Conservation (phyloP, 1,140 invertebrate species). For the Apis florea region DNA sequence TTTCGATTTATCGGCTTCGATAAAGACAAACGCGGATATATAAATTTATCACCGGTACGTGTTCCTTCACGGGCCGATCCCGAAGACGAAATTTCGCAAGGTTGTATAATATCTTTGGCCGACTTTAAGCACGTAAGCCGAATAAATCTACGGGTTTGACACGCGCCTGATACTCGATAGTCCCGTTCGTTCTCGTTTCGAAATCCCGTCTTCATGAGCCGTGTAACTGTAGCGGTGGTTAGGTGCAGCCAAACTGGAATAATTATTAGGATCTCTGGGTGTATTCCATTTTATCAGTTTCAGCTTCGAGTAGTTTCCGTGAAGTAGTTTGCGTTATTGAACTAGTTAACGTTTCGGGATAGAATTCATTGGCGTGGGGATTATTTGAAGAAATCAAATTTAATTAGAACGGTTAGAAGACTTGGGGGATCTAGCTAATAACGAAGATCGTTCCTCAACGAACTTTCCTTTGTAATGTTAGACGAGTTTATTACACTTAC, state of each 20-base stretch:
- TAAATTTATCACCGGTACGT: slow-evolving; percentile 41
- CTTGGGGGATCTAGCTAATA: neutral
- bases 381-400: neutral
- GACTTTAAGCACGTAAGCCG: slow-evolving; percentile 31
- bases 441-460: neutral
- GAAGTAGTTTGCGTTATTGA: neutral
- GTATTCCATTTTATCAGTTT: neutral
- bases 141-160: slow-evolving; percentile 31
- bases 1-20: slow-evolving; percentile 2
- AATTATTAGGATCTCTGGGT: slow-evolving; percentile 2
- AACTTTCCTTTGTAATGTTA: neutral
- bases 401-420: neutral
- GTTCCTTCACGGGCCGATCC: neutral
- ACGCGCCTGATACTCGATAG: slow-evolving; percentile 26
- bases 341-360: neutral
- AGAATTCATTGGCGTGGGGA: neutral
- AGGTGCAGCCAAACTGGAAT: neutral
- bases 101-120: neutral
- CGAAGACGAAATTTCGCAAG: slow-evolving; percentile 25
- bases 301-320: neutral
- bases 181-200: neutral
- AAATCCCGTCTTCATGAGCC: neutral
- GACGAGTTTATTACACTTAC: neutral
- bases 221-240: neutral
- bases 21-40: slow-evolving; percentile 22